Evolutionary conservation across 2,888 invertebrate genomes (phyloP), one percentile per base, ranked within the genome.

Genomic region (Pollenia labialis): DNA sequence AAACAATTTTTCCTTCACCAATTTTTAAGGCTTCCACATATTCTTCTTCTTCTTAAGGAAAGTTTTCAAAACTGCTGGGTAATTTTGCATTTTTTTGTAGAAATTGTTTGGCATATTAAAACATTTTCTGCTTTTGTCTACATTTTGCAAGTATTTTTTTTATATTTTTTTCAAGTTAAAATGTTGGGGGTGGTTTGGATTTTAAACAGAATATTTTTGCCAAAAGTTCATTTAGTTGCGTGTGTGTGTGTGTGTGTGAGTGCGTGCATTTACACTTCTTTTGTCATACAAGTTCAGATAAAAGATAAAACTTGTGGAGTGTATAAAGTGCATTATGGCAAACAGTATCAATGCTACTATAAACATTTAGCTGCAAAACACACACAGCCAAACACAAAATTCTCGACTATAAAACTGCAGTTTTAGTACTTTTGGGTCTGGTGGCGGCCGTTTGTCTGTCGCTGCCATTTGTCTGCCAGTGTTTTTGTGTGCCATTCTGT

Each of bases 321-420:
- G 60, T 68, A 52, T 60, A 84, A 84, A 84, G 79, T 84, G 77
- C 79, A 84, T 84, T 84, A 66, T 74, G 79, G 79, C 58, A 72
- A 79, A 74, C 0, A 32, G 32, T 74, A 79, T 72, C 74, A 79
- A 66, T 84, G 79, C 66, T 83, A 58, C 77, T 77, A 64, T n/a
- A n/a, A n/a, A 44, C 77, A 77, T 71, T 83, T 32, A 77, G 48
- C 18, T 83, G 16, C 10, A 48, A 56, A 46, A 46, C n/a, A 44
- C 32, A 32, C 32, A 64, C 18, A 66, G 3, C 0, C 42, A 54
- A 4, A 66, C 14, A 58, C 58, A 10, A 40, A 79, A 42, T 11
- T 18, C 40, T 54, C 54, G 46, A 40, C 32, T 9, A 14, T n/a
- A 18, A 12, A 50, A 23, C 16, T 42, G 16, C 54, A 23, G 32